phyloP scores from a whole-genome alignment of 2,888 invertebrate genomes.

The Ormyrus nitidulus region DNA sequence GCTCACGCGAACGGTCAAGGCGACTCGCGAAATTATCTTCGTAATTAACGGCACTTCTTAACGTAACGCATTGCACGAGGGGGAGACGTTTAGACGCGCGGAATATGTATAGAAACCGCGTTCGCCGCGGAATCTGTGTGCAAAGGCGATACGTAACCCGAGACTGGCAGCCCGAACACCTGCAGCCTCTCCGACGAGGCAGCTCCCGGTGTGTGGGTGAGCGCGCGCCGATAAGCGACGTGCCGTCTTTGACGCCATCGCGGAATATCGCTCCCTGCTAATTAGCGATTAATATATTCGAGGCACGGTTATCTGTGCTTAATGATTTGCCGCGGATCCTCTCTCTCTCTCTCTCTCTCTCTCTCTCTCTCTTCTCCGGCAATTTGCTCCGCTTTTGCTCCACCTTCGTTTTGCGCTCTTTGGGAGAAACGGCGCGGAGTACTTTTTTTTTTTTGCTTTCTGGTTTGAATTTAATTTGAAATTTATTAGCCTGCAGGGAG shows the following conservation, averaged over 20 bases:
- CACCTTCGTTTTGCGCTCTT: too few species aligned
- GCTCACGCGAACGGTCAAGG: constrained; percentile 45
- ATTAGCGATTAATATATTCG: constrained; percentile 24
- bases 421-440: too few species aligned
- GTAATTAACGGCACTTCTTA: constrained; percentile 75
- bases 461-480: too few species aligned
- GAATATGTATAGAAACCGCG: constrained; percentile 25
- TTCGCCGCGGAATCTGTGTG: constrained; percentile 40
- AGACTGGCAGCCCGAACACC: constrained; percentile 65
- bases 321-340: too few species aligned
- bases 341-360: too few species aligned
- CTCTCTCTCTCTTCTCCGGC: neutral
- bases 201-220: too few species aligned
- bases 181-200: neutral
- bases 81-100: constrained; percentile 68
- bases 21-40: constrained; percentile 71
- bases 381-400: too few species aligned
- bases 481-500: too few species aligned
- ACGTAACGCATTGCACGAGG: constrained; percentile 74
- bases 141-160: constrained; percentile 71
- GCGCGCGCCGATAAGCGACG: neutral
- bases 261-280: constrained; percentile 11
- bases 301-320: neutral
- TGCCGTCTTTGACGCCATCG: constrained; percentile 28
- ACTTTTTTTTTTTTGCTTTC: too few species aligned